These are phyloP conservation scores for Anguilla obscura DNA, from an alignment of 2,797 vertebrate species.

Conservation along the genomic window DNA sequence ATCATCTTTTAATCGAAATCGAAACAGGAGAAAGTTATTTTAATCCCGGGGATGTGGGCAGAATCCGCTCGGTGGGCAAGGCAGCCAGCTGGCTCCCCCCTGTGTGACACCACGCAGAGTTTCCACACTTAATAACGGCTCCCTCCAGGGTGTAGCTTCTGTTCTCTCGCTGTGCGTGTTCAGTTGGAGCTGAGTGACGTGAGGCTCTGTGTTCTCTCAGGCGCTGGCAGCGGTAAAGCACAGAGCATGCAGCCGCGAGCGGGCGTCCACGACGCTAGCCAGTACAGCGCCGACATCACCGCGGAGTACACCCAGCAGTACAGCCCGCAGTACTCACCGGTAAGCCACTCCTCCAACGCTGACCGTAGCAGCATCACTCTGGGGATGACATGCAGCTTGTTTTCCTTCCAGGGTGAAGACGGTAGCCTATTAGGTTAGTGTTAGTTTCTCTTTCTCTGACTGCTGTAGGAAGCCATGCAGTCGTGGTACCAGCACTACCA, in stretches of 20 bases:
- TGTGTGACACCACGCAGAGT: neutral
- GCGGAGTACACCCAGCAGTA: slow-evolving; percentile 79
- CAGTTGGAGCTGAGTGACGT: neutral
- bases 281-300: slow-evolving; percentile 75
- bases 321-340: slow-evolving; percentile 80
- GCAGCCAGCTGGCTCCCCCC: neutral
- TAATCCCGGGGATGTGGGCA: neutral
- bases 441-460: neutral
- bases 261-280: slow-evolving; percentile 68
- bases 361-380: neutral
- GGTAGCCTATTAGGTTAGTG: neutral
- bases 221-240: slow-evolving; percentile 74
- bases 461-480: slow-evolving; percentile 17
- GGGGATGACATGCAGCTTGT: neutral
- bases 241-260: slow-evolving; percentile 67
- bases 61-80: neutral
- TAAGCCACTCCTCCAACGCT: slow-evolving; percentile 41
- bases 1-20: neutral
- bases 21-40: neutral
- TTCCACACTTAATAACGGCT: neutral
- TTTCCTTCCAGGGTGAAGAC: neutral
- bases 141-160: neutral
- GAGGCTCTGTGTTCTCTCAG: slow-evolving; percentile 46
- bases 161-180: neutral
- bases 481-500: slow-evolving; percentile 24